phyloP scores from a whole-genome alignment of 2,113 vertebrate genomes.

The Alethe castanea region DNA sequence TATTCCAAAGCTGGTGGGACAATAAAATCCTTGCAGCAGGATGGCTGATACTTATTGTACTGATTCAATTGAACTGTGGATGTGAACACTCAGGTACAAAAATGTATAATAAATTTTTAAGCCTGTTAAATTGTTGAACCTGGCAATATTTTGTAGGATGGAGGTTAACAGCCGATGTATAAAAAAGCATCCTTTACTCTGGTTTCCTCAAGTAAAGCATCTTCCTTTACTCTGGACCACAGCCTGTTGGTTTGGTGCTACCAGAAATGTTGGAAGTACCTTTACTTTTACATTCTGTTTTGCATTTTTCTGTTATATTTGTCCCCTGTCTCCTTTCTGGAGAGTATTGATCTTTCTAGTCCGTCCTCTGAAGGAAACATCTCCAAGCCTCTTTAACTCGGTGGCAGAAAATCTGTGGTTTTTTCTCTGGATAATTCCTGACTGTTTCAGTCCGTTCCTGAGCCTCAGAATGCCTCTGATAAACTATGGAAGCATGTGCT shows the following conservation, averaged over 20 bases:
- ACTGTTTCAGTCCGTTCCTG: background rate
- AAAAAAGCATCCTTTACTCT: background rate
- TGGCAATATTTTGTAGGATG: background rate
- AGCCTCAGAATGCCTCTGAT: background rate
- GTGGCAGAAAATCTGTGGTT: background rate
- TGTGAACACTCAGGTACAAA: background rate
- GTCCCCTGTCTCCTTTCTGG: background rate
- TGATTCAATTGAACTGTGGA: background rate
- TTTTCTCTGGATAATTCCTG: background rate
- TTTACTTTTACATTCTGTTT: background rate
- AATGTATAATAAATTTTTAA: background rate
- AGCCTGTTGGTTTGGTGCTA: background rate
- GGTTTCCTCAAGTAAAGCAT: background rate
- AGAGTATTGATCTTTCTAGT: background rate
- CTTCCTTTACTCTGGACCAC: background rate
- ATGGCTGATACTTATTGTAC: background rate
- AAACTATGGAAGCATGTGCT: background rate
- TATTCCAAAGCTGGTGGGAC: background rate
- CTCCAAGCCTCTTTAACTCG: background rate
- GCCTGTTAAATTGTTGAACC: background rate
- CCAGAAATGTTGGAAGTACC: background rate
- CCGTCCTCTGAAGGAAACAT: background rate
- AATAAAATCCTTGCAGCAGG: background rate
- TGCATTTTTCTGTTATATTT: background rate
- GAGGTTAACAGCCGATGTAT: background rate